Percentiles rank a stretch among this genome's conserved stretches.
Conservation (phyloP, 2,113 vertebrate genomes). For the Epinephelus cyanopodus region DNA sequence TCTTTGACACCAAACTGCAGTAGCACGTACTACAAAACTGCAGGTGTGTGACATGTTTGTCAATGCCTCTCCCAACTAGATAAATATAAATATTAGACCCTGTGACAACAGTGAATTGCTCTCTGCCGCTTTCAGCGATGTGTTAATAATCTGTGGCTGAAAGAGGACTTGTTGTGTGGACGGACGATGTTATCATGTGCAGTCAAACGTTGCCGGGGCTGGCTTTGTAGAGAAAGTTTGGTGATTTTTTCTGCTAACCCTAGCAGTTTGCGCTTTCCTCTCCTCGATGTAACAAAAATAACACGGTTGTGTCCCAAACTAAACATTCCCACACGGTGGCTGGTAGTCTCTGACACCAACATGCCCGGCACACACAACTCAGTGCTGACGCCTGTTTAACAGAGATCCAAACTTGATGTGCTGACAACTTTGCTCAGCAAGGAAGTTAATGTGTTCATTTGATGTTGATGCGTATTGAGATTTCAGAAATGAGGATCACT, state of each 20-base stretch:
- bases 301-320: conserved; percentile 95
- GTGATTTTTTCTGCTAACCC: conserved; percentile 76
- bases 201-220: conserved; percentile 62
- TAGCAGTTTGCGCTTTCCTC: conserved; percentile 74
- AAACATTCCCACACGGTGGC: conserved; percentile 97
- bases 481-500: conserved; percentile 24
- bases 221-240: conserved; percentile 74
- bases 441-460: conserved; percentile 39
- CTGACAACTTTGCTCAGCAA: conserved; percentile 53
- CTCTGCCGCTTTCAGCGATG: conserved; percentile 58
- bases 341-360: conserved; percentile 86
- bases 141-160: conserved; percentile 77
- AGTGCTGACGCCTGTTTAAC: conserved; percentile 88
- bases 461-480: conserved; percentile 2
- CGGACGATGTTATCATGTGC: conserved; percentile 72
- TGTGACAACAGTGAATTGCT: conserved; percentile 62
- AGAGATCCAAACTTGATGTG: conserved; percentile 21
- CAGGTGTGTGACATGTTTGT: conserved; percentile 83
- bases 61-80: conserved; percentile 73
- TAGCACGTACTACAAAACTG: conserved; percentile 70
- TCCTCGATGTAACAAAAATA: conserved; percentile 90
- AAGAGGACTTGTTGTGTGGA: conserved; percentile 72
- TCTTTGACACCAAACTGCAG: conserved; percentile 76
- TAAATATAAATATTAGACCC: conserved; percentile 79
- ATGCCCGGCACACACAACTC: conserved; percentile 87